Evolutionary conservation across 2,888 invertebrate genomes (phyloP), one percentile per base, ranked within the genome.

Genomic region (Uropetala carovei): DNA sequence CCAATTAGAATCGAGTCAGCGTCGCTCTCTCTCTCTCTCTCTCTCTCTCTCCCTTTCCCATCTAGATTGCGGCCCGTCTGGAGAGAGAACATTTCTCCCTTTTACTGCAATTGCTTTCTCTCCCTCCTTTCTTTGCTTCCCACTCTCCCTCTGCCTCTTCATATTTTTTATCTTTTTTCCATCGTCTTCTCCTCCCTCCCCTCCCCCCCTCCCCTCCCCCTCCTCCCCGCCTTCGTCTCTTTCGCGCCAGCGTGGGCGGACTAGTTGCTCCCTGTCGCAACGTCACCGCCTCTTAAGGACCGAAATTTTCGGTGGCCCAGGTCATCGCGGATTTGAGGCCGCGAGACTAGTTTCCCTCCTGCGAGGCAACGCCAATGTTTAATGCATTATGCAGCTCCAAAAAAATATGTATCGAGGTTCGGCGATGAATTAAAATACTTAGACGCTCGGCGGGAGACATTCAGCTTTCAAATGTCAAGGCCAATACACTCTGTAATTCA

Each of bases 271-370:
- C 64, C 64, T 16, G 13, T 64, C 64, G 18, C 75, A 27, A 4
- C 75, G 16, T 27, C 75, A 75, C 75, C 22, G 22, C 75, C 27
- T 75, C 75, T 22, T 75, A 75, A 75, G 75, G 75, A 75, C 75
- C 27, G 75, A 75, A 22, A 75, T 75, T 75, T 75, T 75, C 75
- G 75, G 75, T 75, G 75, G 22, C 75, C 75, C 75, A 75, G 75
- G 75, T 75, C 75, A 75, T 75, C 75, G 75, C 22, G 18, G 18
- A 9, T n/a, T 68, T 68, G 8, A 68, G 27, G 27, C 75, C 75
- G 22, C 43, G 43, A 43, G 27, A 75, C 75, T 75, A 75, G 27
- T 75, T 75, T 18, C 68, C 8, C 22, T 22, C 22, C 75, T 27
- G 27, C 22, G 75, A 27, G 27, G 43, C 43, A 43, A 4, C 75